Percentiles rank a stretch among this genome's conserved stretches.
Conservation (phyloP, 2,113 vertebrate genomes). For the Asarcornis scutulata region DNA sequence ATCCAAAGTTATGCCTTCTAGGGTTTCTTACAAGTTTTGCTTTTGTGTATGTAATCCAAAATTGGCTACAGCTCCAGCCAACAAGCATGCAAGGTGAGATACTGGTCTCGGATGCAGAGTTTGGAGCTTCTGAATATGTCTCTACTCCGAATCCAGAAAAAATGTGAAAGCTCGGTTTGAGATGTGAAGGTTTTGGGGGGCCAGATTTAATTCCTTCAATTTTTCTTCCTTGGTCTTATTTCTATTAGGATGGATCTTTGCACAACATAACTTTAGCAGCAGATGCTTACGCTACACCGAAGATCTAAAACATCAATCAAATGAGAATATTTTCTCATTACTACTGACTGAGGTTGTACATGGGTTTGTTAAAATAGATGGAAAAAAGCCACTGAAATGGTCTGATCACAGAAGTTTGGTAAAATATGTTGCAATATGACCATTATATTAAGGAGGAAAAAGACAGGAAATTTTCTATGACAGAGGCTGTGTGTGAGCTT, state of each 20-base stretch:
- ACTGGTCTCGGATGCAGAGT: neutral
- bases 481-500: neutral
- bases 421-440: neutral
- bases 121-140: neutral
- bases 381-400: neutral
- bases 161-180: neutral
- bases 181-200: neutral
- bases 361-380: neutral
- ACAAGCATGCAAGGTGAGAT: neutral
- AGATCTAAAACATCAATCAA: neutral
- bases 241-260: neutral
- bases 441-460: conserved; percentile 1
- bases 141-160: neutral
- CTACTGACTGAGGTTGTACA: neutral
- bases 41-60: neutral
- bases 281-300: neutral
- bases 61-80: neutral
- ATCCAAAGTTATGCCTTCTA: neutral
- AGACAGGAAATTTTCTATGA: neutral
- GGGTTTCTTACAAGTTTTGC: neutral
- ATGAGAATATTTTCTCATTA: conserved; percentile 15
- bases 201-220: neutral
- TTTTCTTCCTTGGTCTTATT: neutral
- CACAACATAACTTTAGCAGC: neutral
- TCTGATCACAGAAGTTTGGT: conserved; percentile 3